Evolutionary conservation across 2,797 vertebrate species (phyloP), one percentile per base, ranked within the genome.

Genomic region (Oreonectes daqikongensis): DNA sequence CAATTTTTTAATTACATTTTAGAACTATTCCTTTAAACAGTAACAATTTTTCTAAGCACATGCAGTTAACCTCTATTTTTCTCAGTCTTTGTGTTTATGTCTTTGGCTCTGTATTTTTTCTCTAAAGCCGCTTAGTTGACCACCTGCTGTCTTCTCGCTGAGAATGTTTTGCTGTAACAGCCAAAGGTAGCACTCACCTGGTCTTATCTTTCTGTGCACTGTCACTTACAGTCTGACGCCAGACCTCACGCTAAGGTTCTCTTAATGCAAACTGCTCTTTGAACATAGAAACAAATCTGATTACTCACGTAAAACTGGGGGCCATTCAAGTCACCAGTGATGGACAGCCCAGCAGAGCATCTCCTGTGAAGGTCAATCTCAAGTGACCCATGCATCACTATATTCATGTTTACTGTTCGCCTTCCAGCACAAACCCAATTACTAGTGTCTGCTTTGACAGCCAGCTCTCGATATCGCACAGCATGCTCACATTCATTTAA

Each of bases 371-470:
- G 93, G 92, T 93, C 93, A 93, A 81, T 85, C 89, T 83, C 82
- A 84, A 83, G 84, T 83, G 85, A 81, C 83, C 84, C 75, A 32
- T 85, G 79, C 70, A 77, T 82, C 84, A 86, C 88, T 84, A 77
- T 57, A 38, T 89, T 83, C 85, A 79, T 89, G 80, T 92, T 94
- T 92, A 88, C 81, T 70, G 64, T 79, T 85, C 40, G 78, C 87
- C 88, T 93, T 92, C 79, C 90, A 90, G 78, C 83, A 87, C 79
- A 91, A 90, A 89, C 84, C 85, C 89, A 93, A 90, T 93, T 93
- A 91, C 79, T 90, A 79, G 70, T 85, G 85, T 57, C 84, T 86
- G 60, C 77, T 28, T 78, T 77, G 87, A 85, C 79, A 86, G 79
- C 80, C 81, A 79, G 79, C 84, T 87, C 86, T 83, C 82, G 84